Percentiles rank a stretch among this genome's conserved stretches.
Conservation (phyloP, 2,797 vertebrate species). For the Sebastes dallii region DNA sequence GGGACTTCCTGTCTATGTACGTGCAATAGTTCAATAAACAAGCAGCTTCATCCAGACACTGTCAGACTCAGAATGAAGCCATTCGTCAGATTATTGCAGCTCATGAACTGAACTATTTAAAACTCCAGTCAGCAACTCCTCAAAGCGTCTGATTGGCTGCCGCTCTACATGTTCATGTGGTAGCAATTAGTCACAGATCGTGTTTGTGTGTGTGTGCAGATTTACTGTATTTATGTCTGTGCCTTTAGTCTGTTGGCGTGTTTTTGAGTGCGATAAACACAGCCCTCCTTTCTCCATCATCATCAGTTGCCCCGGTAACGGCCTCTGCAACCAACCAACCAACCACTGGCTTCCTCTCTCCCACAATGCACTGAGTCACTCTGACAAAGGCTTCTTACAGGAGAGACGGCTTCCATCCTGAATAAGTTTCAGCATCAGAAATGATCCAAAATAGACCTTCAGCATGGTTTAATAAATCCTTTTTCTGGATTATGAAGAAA, state of each 20-base stretch:
- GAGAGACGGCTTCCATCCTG: neutral
- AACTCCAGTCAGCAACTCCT: conserved; percentile 19
- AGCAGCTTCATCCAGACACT: neutral
- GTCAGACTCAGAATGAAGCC: neutral
- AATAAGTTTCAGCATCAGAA: neutral
- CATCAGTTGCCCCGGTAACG: neutral
- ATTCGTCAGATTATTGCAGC: neutral
- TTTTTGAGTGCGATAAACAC: neutral
- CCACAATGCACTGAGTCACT: conserved; percentile 2
- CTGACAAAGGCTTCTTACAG: neutral
- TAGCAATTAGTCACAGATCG: conserved; percentile 2
- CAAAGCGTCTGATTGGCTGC: conserved; percentile 1
- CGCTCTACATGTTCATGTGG: conserved; percentile 18
- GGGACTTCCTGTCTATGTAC: neutral
- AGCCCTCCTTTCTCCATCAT: neutral
- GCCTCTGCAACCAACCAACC: neutral
- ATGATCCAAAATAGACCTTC: neutral
- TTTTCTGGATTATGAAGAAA: neutral
- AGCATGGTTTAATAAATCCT: conserved; percentile 10
- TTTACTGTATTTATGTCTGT: neutral
- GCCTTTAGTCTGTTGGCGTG: neutral
- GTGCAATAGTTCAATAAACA: neutral
- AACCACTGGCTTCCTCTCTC: conserved; percentile 1
- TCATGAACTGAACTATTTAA: neutral
- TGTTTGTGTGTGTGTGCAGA: neutral